phyloP scores from a whole-genome alignment of 2,797 vertebrate species.

The Micromesistius poutassou region DNA sequence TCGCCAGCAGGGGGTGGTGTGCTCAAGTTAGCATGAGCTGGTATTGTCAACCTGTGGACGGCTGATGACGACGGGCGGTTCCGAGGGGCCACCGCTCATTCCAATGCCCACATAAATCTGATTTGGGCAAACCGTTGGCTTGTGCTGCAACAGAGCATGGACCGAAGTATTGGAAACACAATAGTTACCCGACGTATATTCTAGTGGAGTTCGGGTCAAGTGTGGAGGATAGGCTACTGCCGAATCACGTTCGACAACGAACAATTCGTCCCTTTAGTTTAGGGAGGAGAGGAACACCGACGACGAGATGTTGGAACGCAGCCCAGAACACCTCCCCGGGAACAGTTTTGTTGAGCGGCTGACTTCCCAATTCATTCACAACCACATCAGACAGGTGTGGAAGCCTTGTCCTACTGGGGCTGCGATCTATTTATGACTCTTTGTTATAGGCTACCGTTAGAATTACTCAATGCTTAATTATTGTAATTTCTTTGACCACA shows the following conservation, averaged over 20 bases:
- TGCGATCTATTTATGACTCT: not conserved
- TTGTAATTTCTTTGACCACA: not conserved
- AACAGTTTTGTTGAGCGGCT: not conserved
- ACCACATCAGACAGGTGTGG: not conserved
- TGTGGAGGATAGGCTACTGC: too few relatives aligned
- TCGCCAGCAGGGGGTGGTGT: slow-evolving; percentile 71
- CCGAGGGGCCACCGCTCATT: not conserved
- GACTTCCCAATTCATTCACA: not conserved
- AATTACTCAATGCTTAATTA: not conserved
- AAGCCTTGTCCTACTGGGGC: not conserved
- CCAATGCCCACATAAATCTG: not conserved
- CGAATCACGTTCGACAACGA: too few relatives aligned
- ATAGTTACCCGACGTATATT: not conserved
- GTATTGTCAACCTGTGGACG: slow-evolving; percentile 19
- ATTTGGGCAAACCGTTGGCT: not conserved
- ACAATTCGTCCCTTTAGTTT: too few relatives aligned
- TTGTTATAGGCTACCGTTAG: not conserved
- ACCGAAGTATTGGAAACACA: too few relatives aligned
- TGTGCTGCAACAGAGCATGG: too few relatives aligned
- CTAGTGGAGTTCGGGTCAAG: too few relatives aligned
- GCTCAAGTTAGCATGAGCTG: slow-evolving; percentile 51
- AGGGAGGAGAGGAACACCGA: not conserved
- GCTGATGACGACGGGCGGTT: not conserved
- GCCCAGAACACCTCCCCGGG: too few relatives aligned
- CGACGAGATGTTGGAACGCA: not conserved